These are phyloP conservation scores for Malurus splendens DNA, from an alignment of 2,797 vertebrate genomes.

Conservation along the genomic window DNA sequence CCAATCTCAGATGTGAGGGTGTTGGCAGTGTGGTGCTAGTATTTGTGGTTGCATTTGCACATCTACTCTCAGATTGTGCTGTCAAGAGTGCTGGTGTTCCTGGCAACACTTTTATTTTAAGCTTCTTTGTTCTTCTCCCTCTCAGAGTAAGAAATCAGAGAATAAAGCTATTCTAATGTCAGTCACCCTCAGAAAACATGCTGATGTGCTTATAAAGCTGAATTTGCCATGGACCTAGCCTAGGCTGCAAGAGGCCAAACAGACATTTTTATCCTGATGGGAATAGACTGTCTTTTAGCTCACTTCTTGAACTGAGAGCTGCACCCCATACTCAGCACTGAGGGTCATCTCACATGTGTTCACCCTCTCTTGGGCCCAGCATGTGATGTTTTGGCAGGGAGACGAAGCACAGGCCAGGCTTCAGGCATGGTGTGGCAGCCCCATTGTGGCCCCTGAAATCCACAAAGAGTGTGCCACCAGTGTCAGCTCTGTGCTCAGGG, in stretches of 20 bases:
- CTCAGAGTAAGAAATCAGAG: not conserved
- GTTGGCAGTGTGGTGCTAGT: not conserved
- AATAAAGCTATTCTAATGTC: not conserved
- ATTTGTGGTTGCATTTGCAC: not conserved
- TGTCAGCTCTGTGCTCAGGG: not conserved
- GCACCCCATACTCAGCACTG: not conserved
- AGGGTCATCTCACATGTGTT: not conserved
- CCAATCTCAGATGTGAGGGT: not conserved
- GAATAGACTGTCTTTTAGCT: not conserved
- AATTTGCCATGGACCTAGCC: not conserved
- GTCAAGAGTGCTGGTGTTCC: not conserved
- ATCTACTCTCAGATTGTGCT: not conserved
- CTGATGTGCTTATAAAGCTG: not conserved
- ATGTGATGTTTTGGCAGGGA: not conserved
- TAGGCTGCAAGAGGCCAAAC: not conserved
- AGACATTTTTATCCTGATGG: not conserved
- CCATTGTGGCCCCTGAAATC: rapidly evolving
- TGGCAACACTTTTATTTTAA: not conserved
- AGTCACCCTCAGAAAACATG: not conserved
- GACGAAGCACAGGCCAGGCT: not conserved
- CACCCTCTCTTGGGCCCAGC: not conserved
- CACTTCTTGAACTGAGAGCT: not conserved
- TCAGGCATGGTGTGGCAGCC: not conserved
- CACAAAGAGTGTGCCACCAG: not conserved
- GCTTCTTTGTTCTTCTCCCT: not conserved